A percentile compares a stretch with the other conserved stretches of the same genome.
Evolutionary conservation across 1,140 invertebrate species (phyloP).

Genomic region (Sminthurides bifidus): DNA sequence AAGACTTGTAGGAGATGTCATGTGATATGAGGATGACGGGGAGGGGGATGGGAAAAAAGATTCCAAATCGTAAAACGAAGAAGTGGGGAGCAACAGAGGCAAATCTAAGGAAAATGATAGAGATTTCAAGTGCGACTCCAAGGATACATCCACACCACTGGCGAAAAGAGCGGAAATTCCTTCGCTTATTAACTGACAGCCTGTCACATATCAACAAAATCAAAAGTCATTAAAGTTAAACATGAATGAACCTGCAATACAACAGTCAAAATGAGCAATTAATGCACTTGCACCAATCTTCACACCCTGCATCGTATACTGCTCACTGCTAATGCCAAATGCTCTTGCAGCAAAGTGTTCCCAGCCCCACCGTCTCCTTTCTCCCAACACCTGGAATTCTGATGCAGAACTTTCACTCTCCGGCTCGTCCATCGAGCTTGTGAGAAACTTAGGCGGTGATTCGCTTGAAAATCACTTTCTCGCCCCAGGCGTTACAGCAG

Average conservation of each 20-base stretch:
- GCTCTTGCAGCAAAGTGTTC: too few relatives aligned
- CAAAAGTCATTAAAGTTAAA: neutral
- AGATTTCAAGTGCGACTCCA: constrained; percentile 75
- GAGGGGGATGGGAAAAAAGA: constrained; percentile 2
- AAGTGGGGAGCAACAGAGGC: constrained; percentile 53
- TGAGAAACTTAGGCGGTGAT: too few relatives aligned
- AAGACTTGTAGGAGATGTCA: neutral
- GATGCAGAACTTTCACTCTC: too few relatives aligned
- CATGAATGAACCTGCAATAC: too few relatives aligned
- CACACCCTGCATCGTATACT: too few relatives aligned
- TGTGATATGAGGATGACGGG: neutral
- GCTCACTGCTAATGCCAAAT: too few relatives aligned
- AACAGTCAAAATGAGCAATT: neutral
- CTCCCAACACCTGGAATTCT: too few relatives aligned
- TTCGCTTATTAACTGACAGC: constrained; percentile 69
- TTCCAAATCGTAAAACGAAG: constrained; percentile 22
- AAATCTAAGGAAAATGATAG: constrained; percentile 76
- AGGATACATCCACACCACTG: constrained; percentile 57
- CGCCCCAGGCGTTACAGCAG: too few relatives aligned
- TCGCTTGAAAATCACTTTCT: too few relatives aligned
- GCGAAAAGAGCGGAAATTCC: constrained; percentile 83
- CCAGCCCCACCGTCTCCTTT: too few relatives aligned
- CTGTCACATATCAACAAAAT: constrained; percentile 39
- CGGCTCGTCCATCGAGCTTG: too few relatives aligned
- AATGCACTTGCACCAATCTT: too few relatives aligned